Evolutionary conservation across 2,888 invertebrate genomes (phyloP).

Genomic region (Abrostola triplasia): DNA sequence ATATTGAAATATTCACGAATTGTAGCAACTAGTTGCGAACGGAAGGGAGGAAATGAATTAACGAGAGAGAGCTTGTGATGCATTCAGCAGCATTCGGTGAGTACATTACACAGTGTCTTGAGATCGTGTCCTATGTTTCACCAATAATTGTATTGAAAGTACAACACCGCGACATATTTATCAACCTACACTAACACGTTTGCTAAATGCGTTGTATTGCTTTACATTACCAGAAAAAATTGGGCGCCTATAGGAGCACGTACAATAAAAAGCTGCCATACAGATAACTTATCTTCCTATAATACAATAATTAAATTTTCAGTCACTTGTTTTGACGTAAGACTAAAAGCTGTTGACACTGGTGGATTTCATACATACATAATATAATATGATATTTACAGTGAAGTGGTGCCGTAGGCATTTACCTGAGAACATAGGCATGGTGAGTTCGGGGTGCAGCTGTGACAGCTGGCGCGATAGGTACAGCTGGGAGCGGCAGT

Average conservation of each 20-base stretch:
- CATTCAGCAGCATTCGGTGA: not conserved
- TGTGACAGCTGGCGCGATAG: constrained; percentile 97
- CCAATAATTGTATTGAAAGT: not conserved
- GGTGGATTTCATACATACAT: too few species aligned
- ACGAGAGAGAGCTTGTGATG: constrained; percentile 1
- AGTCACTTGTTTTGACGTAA: too few species aligned
- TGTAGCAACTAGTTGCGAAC: constrained; percentile 6
- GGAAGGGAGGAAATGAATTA: constrained; percentile 1
- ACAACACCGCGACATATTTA: too few species aligned
- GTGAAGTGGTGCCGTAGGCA: not conserved
- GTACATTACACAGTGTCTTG: not conserved
- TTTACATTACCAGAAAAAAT: too few species aligned
- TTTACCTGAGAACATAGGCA: constrained; percentile 99
- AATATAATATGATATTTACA: not conserved
- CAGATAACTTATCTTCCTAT: too few species aligned
- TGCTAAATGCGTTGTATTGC: too few species aligned
- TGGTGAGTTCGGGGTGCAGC: constrained; percentile 98
- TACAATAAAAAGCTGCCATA: too few species aligned
- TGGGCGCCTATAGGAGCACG: too few species aligned
- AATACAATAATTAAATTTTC: too few species aligned
- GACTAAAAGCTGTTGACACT: too few species aligned
- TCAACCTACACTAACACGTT: too few species aligned
- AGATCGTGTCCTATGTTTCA: not conserved
- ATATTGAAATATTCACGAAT: constrained; percentile 10
- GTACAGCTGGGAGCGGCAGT: constrained; percentile 97